phyloP scores from a whole-genome alignment of 2,888 invertebrate genomes.

The Chydorus sphaericus region DNA sequence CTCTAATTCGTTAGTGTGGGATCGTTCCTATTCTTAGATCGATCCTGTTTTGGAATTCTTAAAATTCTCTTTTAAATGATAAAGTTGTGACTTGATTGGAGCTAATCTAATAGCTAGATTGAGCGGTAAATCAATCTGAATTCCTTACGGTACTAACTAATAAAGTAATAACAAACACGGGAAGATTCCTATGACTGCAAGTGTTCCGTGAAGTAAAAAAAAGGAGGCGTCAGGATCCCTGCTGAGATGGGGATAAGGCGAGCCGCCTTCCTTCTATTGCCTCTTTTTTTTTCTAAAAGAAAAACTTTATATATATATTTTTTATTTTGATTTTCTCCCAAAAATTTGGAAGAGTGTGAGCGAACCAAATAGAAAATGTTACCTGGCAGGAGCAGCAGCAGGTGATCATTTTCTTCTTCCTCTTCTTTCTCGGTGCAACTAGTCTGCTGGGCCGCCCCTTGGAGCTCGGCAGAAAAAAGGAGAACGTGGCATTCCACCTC shows the following conservation, averaged over 20 bases:
- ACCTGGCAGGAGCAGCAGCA: background rate
- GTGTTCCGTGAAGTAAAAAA: background rate
- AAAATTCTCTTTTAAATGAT: too few species aligned
- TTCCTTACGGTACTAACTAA: background rate
- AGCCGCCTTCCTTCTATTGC: background rate
- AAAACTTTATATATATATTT: background rate
- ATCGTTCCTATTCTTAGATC: too few species aligned
- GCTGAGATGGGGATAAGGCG: background rate
- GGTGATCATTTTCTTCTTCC: background rate
- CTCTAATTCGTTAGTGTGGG: too few species aligned
- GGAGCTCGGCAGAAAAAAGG: background rate
- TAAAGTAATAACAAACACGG: background rate
- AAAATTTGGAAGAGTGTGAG: background rate
- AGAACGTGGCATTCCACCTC: background rate
- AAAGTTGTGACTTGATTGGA: too few species aligned
- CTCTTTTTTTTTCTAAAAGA: background rate
- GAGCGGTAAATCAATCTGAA: background rate
- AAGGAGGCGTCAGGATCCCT: background rate
- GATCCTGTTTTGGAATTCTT: too few species aligned
- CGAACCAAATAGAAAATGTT: constrained; percentile 5
- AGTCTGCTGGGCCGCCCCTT: too few species aligned
- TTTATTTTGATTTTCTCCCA: background rate
- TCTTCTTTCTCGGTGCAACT: background rate
- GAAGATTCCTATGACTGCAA: background rate
- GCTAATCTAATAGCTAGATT: background rate